Base-by-base conservation (phyloP, 2,888 invertebrate genomes). In the Tenthredo scrophulariae region DNA sequence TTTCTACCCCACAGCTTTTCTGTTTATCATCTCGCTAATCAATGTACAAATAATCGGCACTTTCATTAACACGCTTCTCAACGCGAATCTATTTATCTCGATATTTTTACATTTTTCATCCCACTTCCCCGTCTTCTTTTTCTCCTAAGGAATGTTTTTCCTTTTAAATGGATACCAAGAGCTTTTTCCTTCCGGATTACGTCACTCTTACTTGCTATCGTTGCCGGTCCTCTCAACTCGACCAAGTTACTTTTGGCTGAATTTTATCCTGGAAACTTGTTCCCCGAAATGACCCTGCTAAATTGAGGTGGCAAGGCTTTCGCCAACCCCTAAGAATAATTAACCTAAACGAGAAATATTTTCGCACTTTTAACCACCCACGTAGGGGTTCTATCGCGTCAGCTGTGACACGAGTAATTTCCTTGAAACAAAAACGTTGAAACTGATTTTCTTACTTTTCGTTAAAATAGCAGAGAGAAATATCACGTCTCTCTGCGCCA, bases 311-410 rank as follows among this genome's bases (percentile, higher is more conserved):
- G 40, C 62, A n/a, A 37, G 62, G 22, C 80, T 62, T 13, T 80
- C 40, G 26, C 37, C 29, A 37, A 58, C 37, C 58, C 80, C 40
- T 40, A 18, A 80, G 62, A 58, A 80, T 80, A 40, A 62, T 80
- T 80, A 62, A 80, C 80, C 62, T 37, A 58, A 62, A 62, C 40
- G 58, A 62, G 22, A 80, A 40, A 80, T 80, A 80, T 80, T 58
- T 54, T 33, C 58, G n/a, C n/a, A 80, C 62, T 62, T 26, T 62
- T 29, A 58, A 80, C 50, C 50, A 15, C 15, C 33, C 18, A 33
- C 50, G 40, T 33, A 18, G 18, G n/a, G 26, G 54, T 29, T 54
- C 29, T 46, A 33, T 18, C 43, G 43, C 40, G 43, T 74, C 74
- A 74, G 22, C 43, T 74, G 40, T 74, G 43, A 74, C 74, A 22